Conservation (phyloP, 1,140 invertebrate species). For the Armadillidium nasatum region DNA sequence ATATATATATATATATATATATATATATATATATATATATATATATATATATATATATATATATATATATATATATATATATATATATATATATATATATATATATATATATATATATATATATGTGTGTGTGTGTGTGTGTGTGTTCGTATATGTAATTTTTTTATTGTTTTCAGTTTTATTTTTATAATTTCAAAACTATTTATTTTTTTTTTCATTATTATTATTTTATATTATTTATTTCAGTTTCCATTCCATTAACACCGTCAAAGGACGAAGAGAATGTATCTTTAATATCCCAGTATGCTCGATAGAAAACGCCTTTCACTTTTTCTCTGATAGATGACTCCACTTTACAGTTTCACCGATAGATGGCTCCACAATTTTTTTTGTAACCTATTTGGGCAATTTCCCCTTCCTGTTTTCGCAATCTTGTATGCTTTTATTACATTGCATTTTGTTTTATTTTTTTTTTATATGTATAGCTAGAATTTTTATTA, state of each 20-base stretch:
- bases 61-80: not conserved
- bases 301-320: not conserved
- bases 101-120: not conserved
- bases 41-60: not conserved
- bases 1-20: constrained; percentile 15
- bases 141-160: not conserved
- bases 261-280: not conserved
- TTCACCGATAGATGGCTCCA: too few relatives aligned
- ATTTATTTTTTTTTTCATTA: not conserved
- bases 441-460: too few relatives aligned
- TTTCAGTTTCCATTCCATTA: not conserved
- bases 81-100: constrained; percentile 15
- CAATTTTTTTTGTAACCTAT: too few relatives aligned
- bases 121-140: not conserved
- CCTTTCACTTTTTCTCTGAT: too few relatives aligned
- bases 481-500: too few relatives aligned
- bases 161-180: not conserved
- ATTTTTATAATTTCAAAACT: not conserved
- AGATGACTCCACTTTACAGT: too few relatives aligned
- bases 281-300: not conserved
- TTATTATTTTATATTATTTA: not conserved
- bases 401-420: too few relatives aligned
- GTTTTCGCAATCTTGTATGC: too few relatives aligned
- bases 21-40: not conserved
- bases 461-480: too few relatives aligned